phyloP scores from a whole-genome alignment of 2,888 invertebrate genomes.

The Noctua janthe region DNA sequence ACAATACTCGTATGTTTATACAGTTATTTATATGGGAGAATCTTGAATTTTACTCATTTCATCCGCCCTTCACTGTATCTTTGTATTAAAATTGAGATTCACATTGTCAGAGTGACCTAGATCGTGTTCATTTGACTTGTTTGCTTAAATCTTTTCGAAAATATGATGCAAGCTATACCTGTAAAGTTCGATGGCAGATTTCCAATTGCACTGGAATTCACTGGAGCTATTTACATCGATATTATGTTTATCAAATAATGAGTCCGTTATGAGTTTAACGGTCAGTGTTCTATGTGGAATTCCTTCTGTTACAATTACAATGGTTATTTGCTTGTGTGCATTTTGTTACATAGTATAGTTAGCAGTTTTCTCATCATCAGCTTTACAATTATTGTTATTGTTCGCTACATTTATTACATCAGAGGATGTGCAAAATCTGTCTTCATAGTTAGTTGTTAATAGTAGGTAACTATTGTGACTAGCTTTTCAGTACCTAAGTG shows the following conservation, averaged over 20 bases:
- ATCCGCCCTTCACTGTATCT: not conserved
- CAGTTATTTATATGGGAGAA: not conserved
- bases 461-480: not conserved
- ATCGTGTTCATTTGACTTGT: conserved; percentile 38
- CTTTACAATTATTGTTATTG: not conserved
- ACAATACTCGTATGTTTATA: not conserved
- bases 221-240: conserved; percentile 45
- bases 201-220: conserved; percentile 61
- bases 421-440: not conserved
- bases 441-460: conserved; percentile 17
- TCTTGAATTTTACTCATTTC: conserved; percentile 7
- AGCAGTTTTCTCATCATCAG: conserved; percentile 12
- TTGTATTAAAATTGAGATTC: not conserved
- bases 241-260: conserved; percentile 61
- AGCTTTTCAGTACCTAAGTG: not conserved
- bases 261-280: conserved; percentile 39
- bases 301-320: conserved; percentile 30
- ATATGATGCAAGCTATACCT: conserved; percentile 44
- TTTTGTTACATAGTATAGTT: conserved; percentile 21
- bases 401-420: conserved; percentile 34
- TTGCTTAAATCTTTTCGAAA: conserved; percentile 43
- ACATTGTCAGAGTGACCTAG: conserved; percentile 47
- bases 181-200: conserved; percentile 54
- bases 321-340: conserved; percentile 22
- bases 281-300: conserved; percentile 24